Base-by-base conservation (phyloP, 2,797 vertebrate species). In the Champsocephalus esox region DNA sequence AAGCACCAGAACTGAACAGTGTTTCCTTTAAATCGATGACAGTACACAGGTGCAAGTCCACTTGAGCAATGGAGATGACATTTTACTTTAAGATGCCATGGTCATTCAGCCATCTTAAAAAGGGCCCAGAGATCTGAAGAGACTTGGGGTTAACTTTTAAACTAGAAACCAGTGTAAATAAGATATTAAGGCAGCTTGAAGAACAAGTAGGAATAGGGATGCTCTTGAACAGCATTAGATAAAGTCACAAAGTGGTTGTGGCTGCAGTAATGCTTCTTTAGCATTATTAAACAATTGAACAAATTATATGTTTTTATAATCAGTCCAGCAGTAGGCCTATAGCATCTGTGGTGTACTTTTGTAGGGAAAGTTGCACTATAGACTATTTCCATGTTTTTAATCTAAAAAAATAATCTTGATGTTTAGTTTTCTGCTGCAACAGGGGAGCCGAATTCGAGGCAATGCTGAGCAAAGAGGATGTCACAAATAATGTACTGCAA, bases 21-120 rank as follows among this genome's bases (percentile, higher is more conserved):
- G 62, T 78, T 83, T 67, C 67, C 71, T 41, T 38, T 43, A 77
- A 75, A 82, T 83, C 82, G 78, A 90, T 88, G 81, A 72, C 84
- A 90, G 85, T 73, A 75, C 81, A 92, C 94, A 95, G 95, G 94
- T 95, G 94, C 94, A 93, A 81, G 58, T 80, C 28, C 38, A 66
- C 28, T 79, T 67, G 14, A 51, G 24, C 17, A 57, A 70, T 76
- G 69, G 77, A 84, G 79, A 85, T 87, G 83, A 73, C 81, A 85
- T 87, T 83, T 80, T 52, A 73, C 59, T 83, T 75, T 50, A 79
- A 71, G 70, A 90, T 81, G 82, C 82, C 68, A n/a, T 49, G 75
- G 64, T 63, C 63, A 73, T 89, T 80, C 86, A 90, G 88, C 87
- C 90, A 92, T 91, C 71, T 91, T 91, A 87, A 38, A 38, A 38